Evolutionary conservation across 2,113 vertebrate genomes (phyloP).

Genomic region (Chlamydotis undulata): DNA sequence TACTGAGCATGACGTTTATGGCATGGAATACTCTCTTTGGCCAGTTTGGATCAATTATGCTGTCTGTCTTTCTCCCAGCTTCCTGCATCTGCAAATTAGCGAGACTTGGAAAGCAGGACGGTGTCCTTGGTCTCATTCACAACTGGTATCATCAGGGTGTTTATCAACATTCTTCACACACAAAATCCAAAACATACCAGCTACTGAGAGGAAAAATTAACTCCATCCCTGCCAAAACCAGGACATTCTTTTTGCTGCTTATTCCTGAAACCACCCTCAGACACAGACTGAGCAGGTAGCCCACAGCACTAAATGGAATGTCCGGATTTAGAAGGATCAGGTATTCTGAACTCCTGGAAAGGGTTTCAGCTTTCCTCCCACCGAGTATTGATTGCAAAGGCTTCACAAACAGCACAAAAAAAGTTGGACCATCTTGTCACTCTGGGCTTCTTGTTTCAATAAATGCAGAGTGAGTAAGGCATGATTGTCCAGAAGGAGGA

Average conservation of each 20-base stretch:
- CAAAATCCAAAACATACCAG: too few species aligned
- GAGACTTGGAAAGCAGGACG: too few species aligned
- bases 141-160: too few species aligned
- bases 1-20: too few species aligned
- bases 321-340: rapidly evolving
- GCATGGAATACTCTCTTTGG: too few species aligned
- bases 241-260: neutral
- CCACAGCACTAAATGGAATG: neutral
- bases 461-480: neutral
- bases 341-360: neutral
- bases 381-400: rapidly evolving
- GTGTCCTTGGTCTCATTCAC: too few species aligned
- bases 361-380: neutral
- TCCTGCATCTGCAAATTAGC: too few species aligned
- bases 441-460: neutral
- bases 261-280: neutral
- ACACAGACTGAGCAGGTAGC: neutral
- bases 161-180: too few species aligned
- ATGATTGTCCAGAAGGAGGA: neutral
- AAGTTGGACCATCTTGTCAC: neutral
- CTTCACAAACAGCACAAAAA: neutral
- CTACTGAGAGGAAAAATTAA: too few species aligned
- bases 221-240: too few species aligned
- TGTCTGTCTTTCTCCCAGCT: too few species aligned
- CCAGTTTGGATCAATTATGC: too few species aligned